These are phyloP conservation scores for Calypte anna DNA, from an alignment of 2,113 vertebrate genomes.

Conservation along the genomic window DNA sequence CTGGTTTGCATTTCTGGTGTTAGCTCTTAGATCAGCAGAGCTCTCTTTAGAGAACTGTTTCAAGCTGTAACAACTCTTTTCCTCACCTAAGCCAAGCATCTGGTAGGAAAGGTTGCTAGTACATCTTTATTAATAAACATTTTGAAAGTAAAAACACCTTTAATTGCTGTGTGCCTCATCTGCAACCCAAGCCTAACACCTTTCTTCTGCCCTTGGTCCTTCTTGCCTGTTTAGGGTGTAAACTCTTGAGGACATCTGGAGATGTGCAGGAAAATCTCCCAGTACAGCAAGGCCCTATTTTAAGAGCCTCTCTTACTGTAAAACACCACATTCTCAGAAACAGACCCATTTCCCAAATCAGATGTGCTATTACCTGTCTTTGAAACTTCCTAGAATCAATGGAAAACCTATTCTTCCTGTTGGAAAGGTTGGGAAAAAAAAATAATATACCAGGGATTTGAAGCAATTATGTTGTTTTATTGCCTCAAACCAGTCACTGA, in stretches of 20 bases:
- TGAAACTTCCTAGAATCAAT: not conserved
- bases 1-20: not conserved
- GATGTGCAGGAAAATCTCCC: not conserved
- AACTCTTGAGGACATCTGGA: not conserved
- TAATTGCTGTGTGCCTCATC: not conserved
- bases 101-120: not conserved
- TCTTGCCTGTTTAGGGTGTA: not conserved
- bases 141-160: not conserved
- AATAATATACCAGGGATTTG: not conserved
- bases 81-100: not conserved
- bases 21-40: not conserved
- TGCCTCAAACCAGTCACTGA: not conserved
- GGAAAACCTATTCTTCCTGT: not conserved
- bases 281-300: not conserved
- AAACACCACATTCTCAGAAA: not conserved
- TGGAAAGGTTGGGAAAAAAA: not conserved
- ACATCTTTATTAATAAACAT: not conserved
- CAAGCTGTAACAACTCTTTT: not conserved
- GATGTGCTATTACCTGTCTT: not conserved
- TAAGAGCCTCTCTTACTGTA: not conserved
- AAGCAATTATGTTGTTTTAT: not conserved
- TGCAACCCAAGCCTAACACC: not conserved
- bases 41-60: not conserved
- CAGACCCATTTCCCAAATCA: not conserved
- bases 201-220: not conserved